Base-by-base conservation (phyloP, 1,140 invertebrate species). In the Liolophura sinensis region DNA sequence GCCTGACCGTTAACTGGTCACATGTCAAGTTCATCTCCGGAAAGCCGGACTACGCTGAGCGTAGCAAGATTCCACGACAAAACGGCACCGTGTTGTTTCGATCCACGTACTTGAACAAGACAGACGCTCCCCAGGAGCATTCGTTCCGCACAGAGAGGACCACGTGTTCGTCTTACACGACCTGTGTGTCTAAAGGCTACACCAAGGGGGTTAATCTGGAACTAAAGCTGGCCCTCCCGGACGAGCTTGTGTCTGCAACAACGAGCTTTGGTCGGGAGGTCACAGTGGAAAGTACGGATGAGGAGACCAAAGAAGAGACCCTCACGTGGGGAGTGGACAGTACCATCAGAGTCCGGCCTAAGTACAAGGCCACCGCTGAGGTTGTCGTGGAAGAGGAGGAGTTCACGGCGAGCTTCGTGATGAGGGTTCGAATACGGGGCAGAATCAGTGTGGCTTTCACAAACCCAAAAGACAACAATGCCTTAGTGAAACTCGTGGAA, bases 231-330 rank as follows among this genome's bases (percentile, higher is more conserved):
- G 86, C 85, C 64, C 83, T 85, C 47, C 86, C 86, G 1, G 79
- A 85, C 70, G 84, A 84, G 76, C 78, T 82, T 1, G 72, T 73
- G 6, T 25, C 9, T 61, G 78, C 84, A 14, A 86, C 86, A 47
- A 84, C 84, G 22, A 85, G 85, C 18, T 87, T 87, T 69, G 85
- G 86, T 46, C 78, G 84, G 31, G 86, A 87, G 65, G 75, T 85
- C n/a, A 78, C 77, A 46, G 82, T 87, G 67, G 84, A 85, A 60
- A 82, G 79, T 18, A 72, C 81, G 6, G 80, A 78, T 60, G 87
- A 87, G 59, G 78, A 83, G 60, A 80, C 74, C 1, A 74, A 80
- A 48, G 83, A 85, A 51, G 81, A 86, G 69, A 71, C 72, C 15
- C 77, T 87, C 31, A 83, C 80, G 5, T 87, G 86, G 86, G 77